Evolutionary conservation across 2,797 vertebrate genomes (phyloP).

Genomic region (Decapterus maruadsi): DNA sequence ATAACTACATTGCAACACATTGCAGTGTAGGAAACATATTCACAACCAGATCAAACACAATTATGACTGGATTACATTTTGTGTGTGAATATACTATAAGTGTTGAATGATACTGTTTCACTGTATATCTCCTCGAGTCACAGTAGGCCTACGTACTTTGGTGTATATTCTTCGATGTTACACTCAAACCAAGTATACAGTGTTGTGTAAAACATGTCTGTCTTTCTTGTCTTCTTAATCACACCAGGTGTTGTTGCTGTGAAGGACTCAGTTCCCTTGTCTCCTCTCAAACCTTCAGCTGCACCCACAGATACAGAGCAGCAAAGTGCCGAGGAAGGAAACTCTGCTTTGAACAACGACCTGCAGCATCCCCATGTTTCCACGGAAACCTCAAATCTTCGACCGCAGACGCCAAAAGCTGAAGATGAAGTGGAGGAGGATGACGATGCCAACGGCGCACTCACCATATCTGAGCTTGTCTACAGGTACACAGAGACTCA

Average conservation of each 20-base stretch:
- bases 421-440: slow-evolving; percentile 77
- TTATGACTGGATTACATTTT: not conserved
- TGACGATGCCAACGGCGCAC: slow-evolving; percentile 74
- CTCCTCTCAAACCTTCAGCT: slow-evolving; percentile 77
- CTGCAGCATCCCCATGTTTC: slow-evolving; percentile 69
- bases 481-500: slow-evolving; percentile 83
- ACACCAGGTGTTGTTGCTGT: slow-evolving; percentile 78
- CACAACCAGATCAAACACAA: not conserved
- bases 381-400: slow-evolving; percentile 71
- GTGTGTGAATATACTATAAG: too few species aligned
- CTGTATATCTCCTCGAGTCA: not conserved
- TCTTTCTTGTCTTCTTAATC: slow-evolving; percentile 7
- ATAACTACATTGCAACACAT: not conserved
- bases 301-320: slow-evolving; percentile 71
- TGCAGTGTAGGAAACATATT: not conserved
- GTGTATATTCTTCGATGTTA: not conserved
- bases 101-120: not conserved
- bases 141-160: not conserved
- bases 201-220: not conserved
- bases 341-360: slow-evolving; percentile 53
- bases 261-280: slow-evolving; percentile 80
- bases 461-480: slow-evolving; percentile 93
- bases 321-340: slow-evolving; percentile 60
- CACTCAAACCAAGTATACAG: not conserved
- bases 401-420: slow-evolving; percentile 74